These are phyloP conservation scores for Lysandra bellargus DNA, from an alignment of 2,888 invertebrate species.

Conservation along the genomic window DNA sequence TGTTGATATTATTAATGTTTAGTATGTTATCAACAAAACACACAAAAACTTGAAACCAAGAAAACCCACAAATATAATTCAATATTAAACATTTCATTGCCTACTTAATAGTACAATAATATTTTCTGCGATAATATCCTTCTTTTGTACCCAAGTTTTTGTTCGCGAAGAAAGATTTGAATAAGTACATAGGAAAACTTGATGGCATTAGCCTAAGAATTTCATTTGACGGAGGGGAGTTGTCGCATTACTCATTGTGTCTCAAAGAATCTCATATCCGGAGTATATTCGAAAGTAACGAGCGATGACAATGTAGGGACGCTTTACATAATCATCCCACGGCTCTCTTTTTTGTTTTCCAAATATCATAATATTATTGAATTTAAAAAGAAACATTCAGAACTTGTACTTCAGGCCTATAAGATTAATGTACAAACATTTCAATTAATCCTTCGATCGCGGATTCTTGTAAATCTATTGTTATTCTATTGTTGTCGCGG, in stretches of 20 bases:
- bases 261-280: conserved; percentile 45
- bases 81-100: background rate
- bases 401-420: background rate
- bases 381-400: background rate
- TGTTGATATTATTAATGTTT: background rate
- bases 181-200: conserved; percentile 31
- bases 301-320: conserved; percentile 32
- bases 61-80: background rate
- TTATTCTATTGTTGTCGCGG: too few relatives aligned
- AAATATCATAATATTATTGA: background rate
- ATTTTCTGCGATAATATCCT: conserved; percentile 24
- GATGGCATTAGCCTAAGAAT: conserved; percentile 43
- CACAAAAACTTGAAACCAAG: background rate
- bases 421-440: too few relatives aligned
- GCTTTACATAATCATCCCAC: conserved; percentile 24
- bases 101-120: background rate
- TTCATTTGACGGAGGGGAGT: conserved; percentile 44
- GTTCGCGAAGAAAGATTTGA: conserved; percentile 24
- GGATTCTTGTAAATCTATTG: too few relatives aligned
- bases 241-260: conserved; percentile 45
- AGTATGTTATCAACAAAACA: background rate
- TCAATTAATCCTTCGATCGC: too few relatives aligned
- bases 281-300: conserved; percentile 35
- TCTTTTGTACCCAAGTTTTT: conserved; percentile 14
- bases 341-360: conserved; percentile 16